Percentiles rank a stretch among this genome's conserved stretches.
Conservation (phyloP, 2,797 vertebrate genomes). For the Petrocephalus sullivani region DNA sequence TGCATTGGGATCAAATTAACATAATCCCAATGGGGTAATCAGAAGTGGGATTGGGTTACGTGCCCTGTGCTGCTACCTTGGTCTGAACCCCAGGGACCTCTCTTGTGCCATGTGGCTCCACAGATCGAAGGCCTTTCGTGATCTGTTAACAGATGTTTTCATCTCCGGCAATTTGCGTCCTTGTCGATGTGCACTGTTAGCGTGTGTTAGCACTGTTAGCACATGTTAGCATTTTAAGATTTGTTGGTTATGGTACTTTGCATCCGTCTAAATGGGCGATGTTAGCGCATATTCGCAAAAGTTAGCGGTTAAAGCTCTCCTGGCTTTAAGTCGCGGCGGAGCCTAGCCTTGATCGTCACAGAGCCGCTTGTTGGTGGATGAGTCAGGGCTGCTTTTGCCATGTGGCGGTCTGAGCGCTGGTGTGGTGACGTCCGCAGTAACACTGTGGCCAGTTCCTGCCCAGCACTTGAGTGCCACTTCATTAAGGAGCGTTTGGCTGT, state of each 20-base stretch:
- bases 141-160: background rate
- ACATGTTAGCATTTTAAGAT: background rate
- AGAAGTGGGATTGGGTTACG: constrained; percentile 50
- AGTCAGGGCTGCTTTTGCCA: background rate
- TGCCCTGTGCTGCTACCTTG: background rate
- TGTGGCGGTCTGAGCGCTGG: background rate
- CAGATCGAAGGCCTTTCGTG: background rate
- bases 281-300: background rate
- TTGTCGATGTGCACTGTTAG: background rate
- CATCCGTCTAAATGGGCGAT: background rate
- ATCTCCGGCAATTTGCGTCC: background rate
- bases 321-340: background rate
- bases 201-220: background rate
- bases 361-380: too few relatives aligned
- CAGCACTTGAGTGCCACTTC: background rate
- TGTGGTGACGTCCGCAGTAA: background rate
- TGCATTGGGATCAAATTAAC: constrained; percentile 56
- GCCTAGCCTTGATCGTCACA: background rate
- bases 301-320: background rate
- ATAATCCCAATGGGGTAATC: constrained; percentile 52
- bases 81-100: background rate
- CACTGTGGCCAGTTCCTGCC: background rate
- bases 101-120: background rate
- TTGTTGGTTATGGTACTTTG: background rate
- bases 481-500: background rate